A percentile compares a stretch with the other conserved stretches of the same genome.
These are phyloP conservation scores for Lepidothrix coronata DNA, from an alignment of 2,113 vertebrate species.

Conservation along the genomic window DNA sequence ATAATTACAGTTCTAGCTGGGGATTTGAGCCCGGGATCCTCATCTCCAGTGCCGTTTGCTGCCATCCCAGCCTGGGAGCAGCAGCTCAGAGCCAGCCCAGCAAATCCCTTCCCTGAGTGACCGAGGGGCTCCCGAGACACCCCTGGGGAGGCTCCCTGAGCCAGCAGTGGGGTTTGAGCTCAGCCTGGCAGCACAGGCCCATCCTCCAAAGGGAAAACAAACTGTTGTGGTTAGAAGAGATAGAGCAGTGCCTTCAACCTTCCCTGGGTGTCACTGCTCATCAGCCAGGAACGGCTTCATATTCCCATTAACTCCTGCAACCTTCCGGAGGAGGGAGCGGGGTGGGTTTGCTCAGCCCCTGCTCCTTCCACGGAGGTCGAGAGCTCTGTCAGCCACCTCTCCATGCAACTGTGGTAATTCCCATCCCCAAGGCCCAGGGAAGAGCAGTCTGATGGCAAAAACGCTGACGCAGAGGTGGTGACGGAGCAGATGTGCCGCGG, in stretches of 20 bases:
- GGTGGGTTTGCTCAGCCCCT: background rate
- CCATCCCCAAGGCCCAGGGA: background rate
- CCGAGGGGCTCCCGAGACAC: rapidly evolving
- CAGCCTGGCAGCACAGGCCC: background rate
- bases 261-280: background rate
- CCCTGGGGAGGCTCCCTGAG: background rate
- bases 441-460: background rate
- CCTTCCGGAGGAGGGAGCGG: background rate
- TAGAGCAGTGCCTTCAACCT: rapidly evolving
- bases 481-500: background rate
- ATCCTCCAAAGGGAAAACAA: background rate
- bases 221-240: background rate
- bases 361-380: rapidly evolving
- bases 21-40: background rate
- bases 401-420: background rate
- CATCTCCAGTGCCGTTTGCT: background rate
- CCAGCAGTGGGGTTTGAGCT: background rate
- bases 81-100: background rate
- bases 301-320: background rate
- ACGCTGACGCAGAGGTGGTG: rapidly evolving
- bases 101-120: background rate
- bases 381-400: background rate
- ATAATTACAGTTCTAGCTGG: background rate
- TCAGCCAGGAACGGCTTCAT: background rate
- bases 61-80: background rate